A percentile compares a stretch with the other conserved stretches of the same genome.
phyloP scores from a whole-genome alignment of 2,888 invertebrate species.

The Aleiodes leptofemur region DNA sequence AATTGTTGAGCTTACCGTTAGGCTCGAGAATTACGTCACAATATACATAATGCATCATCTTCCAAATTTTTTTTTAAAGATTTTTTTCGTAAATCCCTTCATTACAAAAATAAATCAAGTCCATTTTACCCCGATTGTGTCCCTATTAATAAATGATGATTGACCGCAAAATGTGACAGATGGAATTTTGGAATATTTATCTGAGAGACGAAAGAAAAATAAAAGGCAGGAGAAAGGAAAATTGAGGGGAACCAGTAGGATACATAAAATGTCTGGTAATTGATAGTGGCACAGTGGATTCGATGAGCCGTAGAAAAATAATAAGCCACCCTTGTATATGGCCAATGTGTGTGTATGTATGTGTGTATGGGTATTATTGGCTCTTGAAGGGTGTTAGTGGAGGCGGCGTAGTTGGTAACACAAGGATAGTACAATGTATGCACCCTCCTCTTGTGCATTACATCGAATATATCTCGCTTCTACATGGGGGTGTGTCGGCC shows the following conservation, averaged over 20 bases:
- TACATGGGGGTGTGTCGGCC: conserved; percentile 28
- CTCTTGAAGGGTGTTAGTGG: conserved; percentile 63
- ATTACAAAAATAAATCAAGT: no score
- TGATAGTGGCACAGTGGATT: conserved; percentile 73
- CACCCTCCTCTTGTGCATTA: conserved; percentile 64
- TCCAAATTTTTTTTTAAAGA: no score
- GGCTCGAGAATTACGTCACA: no score
- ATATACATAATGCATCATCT: no score
- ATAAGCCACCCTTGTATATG: conserved; percentile 66
- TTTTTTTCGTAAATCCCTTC: no score
- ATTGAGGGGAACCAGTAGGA: conserved; percentile 54
- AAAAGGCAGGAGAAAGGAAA: not conserved
- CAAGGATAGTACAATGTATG: conserved; percentile 66
- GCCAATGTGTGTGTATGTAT: conserved; percentile 14
- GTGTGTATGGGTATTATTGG: conserved; percentile 65
- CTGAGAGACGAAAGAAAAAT: conserved; percentile 48
- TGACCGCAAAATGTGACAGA: conserved; percentile 61
- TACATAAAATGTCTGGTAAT: conserved; percentile 72
- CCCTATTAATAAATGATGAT: not conserved
- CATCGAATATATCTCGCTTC: conserved; percentile 30
- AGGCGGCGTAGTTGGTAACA: conserved; percentile 29
- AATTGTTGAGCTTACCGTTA: no score
- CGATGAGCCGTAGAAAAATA: conserved; percentile 75
- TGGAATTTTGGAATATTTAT: conserved; percentile 73
- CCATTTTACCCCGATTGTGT: no score